Percentiles rank a stretch among this genome's conserved stretches.
Conservation (phyloP, 2,113 vertebrate genomes). For the Paralichthys olivaceus region DNA sequence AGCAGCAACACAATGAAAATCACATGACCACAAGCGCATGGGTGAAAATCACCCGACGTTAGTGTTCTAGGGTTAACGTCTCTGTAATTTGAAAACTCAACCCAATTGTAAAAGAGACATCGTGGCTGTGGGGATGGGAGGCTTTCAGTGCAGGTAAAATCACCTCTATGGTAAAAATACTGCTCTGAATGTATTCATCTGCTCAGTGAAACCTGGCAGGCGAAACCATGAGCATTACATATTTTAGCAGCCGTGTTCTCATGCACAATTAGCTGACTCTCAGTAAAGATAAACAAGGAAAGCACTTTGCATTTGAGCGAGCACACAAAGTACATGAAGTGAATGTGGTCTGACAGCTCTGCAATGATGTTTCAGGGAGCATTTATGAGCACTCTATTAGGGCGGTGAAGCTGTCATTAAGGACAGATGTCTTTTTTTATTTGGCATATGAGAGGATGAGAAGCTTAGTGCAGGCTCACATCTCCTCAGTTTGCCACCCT, state of each 20-base stretch:
- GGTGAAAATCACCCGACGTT: too few species aligned
- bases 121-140: too few species aligned
- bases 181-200: neutral
- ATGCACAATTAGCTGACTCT: conserved; percentile 9
- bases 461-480: neutral
- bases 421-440: conserved; percentile 5
- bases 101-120: too few species aligned
- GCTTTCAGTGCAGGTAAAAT: neutral
- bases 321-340: neutral
- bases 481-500: neutral
- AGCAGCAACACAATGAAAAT: too few species aligned
- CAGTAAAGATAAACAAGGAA: conserved; percentile 5
- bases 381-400: conserved; percentile 5
- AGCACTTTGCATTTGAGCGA: neutral
- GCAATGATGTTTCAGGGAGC: neutral
- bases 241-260: neutral
- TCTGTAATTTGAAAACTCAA: too few species aligned
- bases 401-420: neutral
- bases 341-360: neutral
- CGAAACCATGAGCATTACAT: neutral
- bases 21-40: too few species aligned
- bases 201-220: conserved; percentile 4
- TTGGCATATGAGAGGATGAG: neutral
- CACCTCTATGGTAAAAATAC: neutral
- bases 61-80: too few species aligned